A percentile compares a stretch with the other conserved stretches of the same genome.
These are phyloP conservation scores for Cataglyphis albicans DNA, from an alignment of 2,888 invertebrate species.

Conservation along the genomic window DNA sequence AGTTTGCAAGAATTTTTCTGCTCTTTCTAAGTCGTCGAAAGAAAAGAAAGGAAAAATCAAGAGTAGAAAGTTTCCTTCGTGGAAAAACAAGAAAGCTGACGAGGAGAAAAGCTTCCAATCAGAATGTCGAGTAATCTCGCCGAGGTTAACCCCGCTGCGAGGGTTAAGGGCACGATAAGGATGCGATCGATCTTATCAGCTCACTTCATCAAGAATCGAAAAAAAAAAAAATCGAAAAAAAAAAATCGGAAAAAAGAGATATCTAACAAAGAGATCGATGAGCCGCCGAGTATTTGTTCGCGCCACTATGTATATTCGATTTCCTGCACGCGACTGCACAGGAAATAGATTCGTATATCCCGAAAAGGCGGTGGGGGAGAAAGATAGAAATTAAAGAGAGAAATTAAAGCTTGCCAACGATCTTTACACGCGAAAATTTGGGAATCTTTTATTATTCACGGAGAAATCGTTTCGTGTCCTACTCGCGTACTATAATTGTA, in stretches of 20 bases:
- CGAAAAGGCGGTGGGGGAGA: not conserved
- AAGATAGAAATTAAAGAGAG: not conserved
- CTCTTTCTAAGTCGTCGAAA: not conserved
- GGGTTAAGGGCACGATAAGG: conserved; percentile 57
- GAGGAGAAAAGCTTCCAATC: conserved; percentile 55
- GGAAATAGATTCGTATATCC: conserved; percentile 74
- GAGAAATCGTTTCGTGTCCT: conserved; percentile 16
- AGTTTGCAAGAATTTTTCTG: not conserved
- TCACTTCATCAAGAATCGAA: conserved; percentile 29
- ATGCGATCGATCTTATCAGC: conserved; percentile 52
- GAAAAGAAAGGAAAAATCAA: conserved; percentile 24
- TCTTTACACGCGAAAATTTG: conserved; percentile 43
- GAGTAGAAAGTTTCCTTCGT: conserved; percentile 22
- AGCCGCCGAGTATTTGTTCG: conserved; percentile 54
- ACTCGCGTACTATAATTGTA: too few species aligned
- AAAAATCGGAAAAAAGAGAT: conserved; percentile 25
- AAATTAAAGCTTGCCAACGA: conserved; percentile 40
- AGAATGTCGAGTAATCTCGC: conserved; percentile 50
- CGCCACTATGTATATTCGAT: conserved; percentile 75
- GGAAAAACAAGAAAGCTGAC: conserved; percentile 56
- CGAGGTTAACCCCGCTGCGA: conserved; percentile 43
- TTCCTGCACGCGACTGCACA: conserved; percentile 73
- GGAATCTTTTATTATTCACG: conserved; percentile 21
- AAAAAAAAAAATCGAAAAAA: too few species aligned
- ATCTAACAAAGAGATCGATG: conserved; percentile 71